Conservation (phyloP, 2,888 invertebrate genomes). For the Patella caerulea region DNA sequence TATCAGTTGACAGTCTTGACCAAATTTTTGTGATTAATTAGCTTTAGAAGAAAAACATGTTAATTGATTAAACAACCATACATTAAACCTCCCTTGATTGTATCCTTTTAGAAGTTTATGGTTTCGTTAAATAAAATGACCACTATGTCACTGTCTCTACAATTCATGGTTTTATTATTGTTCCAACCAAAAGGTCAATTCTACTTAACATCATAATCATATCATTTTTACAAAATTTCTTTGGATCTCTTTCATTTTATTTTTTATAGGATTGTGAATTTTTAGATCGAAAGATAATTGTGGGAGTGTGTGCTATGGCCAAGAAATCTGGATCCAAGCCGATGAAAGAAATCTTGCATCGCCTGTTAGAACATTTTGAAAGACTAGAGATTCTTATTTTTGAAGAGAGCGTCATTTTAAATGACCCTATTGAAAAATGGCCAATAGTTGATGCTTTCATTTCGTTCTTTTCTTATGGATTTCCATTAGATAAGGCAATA, state of each 20-base stretch:
- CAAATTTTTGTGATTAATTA: too few relatives aligned
- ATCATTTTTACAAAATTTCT: too few relatives aligned
- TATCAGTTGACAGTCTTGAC: too few relatives aligned
- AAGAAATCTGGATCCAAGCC: slow-evolving; percentile 99
- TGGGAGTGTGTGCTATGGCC: slow-evolving; percentile 99
- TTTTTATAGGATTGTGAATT: slow-evolving; percentile 29
- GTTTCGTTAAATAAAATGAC: too few relatives aligned
- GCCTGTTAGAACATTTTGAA: slow-evolving; percentile 91
- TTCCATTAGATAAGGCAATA: slow-evolving; percentile 97
- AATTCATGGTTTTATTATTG: too few relatives aligned
- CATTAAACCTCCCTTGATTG: too few relatives aligned
- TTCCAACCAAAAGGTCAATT: too few relatives aligned
- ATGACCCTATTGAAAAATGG: slow-evolving; percentile 98
- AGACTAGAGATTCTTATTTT: slow-evolving; percentile 86
- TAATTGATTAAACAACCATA: too few relatives aligned
- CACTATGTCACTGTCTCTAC: too few relatives aligned
- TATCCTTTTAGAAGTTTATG: too few relatives aligned
- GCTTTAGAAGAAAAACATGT: too few relatives aligned
- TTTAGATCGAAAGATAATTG: slow-evolving; percentile 77
- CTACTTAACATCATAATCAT: too few relatives aligned
- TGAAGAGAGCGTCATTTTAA: slow-evolving; percentile 94
- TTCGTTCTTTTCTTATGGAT: slow-evolving; percentile 98
- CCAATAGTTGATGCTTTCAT: slow-evolving; percentile 97
- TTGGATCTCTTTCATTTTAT: not conserved
- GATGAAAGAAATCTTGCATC: slow-evolving; percentile 97